A percentile compares a stretch with the other conserved stretches of the same genome.
phyloP scores from a whole-genome alignment of 2,113 vertebrate genomes.

The Tragelaphus buxtoni region DNA sequence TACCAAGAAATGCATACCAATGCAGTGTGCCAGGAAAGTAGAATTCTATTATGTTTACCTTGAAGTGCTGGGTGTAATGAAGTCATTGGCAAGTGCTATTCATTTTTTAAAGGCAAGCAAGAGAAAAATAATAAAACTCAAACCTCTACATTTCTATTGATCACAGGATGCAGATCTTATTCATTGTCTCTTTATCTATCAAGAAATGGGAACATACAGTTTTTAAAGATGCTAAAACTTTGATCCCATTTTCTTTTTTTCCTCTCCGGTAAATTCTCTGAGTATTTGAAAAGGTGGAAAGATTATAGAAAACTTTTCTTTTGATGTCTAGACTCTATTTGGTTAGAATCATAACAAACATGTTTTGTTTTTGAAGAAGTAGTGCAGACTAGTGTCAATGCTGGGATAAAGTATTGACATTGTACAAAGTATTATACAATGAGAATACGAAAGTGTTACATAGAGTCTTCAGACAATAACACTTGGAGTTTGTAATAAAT shows the following conservation, averaged over 20 bases:
- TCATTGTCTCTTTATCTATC: slow-evolving; percentile 36
- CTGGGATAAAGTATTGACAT: background rate
- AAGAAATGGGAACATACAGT: slow-evolving; percentile 20
- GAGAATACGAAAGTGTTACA: background rate
- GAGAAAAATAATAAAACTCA: slow-evolving; percentile 37
- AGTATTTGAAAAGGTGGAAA: slow-evolving; percentile 26
- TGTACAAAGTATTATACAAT: background rate
- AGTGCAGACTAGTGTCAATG: background rate
- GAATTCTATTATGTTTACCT: slow-evolving; percentile 26
- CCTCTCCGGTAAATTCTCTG: slow-evolving; percentile 19
- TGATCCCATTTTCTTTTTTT: slow-evolving; percentile 16
- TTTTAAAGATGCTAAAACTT: slow-evolving; percentile 26
- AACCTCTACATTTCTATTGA: slow-evolving; percentile 35
- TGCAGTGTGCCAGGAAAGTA: background rate
- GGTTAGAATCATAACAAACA: slow-evolving; percentile 30
- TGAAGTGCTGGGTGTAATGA: slow-evolving; percentile 31
- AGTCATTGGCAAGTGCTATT: background rate
- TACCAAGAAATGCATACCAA: background rate
- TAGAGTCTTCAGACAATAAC: background rate
- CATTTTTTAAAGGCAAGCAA: slow-evolving; percentile 42
- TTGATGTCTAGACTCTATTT: slow-evolving; percentile 42
- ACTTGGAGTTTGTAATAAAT: slow-evolving; percentile 12
- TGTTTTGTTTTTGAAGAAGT: slow-evolving; percentile 51
- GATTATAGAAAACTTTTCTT: background rate
- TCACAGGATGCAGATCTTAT: slow-evolving; percentile 32